phyloP scores from a whole-genome alignment of 2,797 vertebrate genomes.

The Acanthurus tractus region DNA sequence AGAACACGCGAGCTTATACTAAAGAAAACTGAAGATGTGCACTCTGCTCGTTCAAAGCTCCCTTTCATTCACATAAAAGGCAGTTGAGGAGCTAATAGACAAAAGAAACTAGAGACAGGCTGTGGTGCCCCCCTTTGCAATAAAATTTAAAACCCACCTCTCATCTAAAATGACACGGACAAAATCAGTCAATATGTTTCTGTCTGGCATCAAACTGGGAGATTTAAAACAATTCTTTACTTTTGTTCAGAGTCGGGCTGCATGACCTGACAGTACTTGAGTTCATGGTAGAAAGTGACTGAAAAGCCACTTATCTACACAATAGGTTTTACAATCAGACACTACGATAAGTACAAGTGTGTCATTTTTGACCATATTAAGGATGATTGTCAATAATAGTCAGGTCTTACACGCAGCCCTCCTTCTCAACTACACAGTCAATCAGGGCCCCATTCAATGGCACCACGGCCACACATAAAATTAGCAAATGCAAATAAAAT shows the following conservation, averaged over 20 bases:
- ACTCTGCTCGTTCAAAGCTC: slow-evolving; percentile 49
- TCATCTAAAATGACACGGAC: slow-evolving; percentile 68
- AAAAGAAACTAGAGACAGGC: slow-evolving; percentile 48
- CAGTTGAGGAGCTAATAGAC: slow-evolving; percentile 56
- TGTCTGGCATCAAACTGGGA: slow-evolving; percentile 45
- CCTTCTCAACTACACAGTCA: slow-evolving; percentile 39
- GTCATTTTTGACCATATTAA: slow-evolving; percentile 56
- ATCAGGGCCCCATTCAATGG: slow-evolving; percentile 52
- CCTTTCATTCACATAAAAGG: slow-evolving; percentile 60
- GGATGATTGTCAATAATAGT: slow-evolving; percentile 78
- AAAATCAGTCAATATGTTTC: slow-evolving; percentile 29
- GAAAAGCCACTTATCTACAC: slow-evolving; percentile 40
- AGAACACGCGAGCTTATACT: slow-evolving; percentile 61
- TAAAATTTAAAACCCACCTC: slow-evolving; percentile 76
- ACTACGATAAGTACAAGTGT: slow-evolving; percentile 12
- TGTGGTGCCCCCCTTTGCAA: slow-evolving; percentile 45
- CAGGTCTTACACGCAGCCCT: slow-evolving; percentile 39
- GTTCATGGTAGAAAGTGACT: slow-evolving; percentile 39
- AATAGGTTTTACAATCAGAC: slow-evolving; percentile 34
- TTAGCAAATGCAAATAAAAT: slow-evolving; percentile 74
- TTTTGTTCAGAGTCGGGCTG: slow-evolving; percentile 21
- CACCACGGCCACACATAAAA: slow-evolving; percentile 69
- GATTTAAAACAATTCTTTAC: slow-evolving; percentile 45
- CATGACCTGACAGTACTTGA: slow-evolving; percentile 44
- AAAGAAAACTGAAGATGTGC: slow-evolving; percentile 58